Conservation (phyloP, 2,888 invertebrate genomes). For the Molorchus minor region DNA sequence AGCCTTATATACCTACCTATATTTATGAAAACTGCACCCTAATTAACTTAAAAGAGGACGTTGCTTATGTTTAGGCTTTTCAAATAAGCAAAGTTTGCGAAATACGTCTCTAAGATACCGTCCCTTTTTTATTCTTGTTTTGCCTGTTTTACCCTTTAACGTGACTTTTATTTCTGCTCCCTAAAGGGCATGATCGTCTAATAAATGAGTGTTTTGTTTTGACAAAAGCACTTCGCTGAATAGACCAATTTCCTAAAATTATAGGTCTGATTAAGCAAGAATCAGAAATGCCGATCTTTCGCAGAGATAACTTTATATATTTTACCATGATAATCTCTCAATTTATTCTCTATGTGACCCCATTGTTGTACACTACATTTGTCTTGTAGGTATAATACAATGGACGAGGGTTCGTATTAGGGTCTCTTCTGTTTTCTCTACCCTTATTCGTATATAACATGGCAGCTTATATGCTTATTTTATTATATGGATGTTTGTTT, state of each 20-base stretch:
- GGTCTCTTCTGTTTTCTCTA: constrained; percentile 12
- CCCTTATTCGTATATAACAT: constrained; percentile 14
- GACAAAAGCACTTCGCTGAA: not conserved
- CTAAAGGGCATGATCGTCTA: no score
- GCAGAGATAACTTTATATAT: constrained; percentile 11
- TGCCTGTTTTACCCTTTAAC: no score
- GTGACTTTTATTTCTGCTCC: no score
- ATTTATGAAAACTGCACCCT: no score
- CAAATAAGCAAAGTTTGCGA: no score
- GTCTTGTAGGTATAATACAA: constrained; percentile 33
- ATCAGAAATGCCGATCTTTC: not conserved
- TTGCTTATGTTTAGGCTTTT: no score
- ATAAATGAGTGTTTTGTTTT: no score
- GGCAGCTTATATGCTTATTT: constrained; percentile 3
- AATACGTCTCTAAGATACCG: no score
- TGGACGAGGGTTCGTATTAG: constrained; percentile 28
- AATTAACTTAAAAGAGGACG: no score
- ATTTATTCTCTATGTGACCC: constrained; percentile 25
- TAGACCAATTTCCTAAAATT: not conserved
- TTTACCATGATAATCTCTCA: constrained; percentile 12
- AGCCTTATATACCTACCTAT: no score
- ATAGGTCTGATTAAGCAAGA: not conserved
- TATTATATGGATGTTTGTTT: constrained; percentile 7
- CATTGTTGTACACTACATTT: constrained; percentile 32
- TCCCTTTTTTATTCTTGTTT: no score